phyloP scores from a whole-genome alignment of 2,797 vertebrate genomes.

The Pangasius mekongensis region DNA sequence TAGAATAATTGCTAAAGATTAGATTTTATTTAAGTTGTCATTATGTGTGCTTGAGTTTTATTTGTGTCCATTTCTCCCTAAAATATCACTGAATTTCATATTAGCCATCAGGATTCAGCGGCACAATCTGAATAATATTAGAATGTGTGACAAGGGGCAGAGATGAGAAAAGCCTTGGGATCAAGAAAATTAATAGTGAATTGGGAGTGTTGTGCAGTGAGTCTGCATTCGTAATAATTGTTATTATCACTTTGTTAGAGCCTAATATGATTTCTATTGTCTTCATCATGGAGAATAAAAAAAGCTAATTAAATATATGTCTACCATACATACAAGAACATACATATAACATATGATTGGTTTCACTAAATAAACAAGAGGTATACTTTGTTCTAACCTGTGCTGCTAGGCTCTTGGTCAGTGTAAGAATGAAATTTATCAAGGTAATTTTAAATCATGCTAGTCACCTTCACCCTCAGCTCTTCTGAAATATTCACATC shows the following conservation, averaged over 20 bases:
- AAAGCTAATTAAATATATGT: background rate
- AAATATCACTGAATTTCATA: slow-evolving; percentile 66
- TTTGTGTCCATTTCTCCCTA: slow-evolving; percentile 64
- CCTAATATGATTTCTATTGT: background rate
- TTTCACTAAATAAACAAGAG: slow-evolving; percentile 26
- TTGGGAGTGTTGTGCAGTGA: slow-evolving; percentile 8
- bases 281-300: slow-evolving; percentile 5
- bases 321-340: background rate
- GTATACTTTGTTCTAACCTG: slow-evolving; percentile 31
- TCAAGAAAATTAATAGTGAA: slow-evolving; percentile 54
- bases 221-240: slow-evolving; percentile 17
- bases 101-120: slow-evolving; percentile 61
- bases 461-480: slow-evolving; percentile 43
- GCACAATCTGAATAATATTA: slow-evolving; percentile 63
- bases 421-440: slow-evolving; percentile 40
- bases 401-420: slow-evolving; percentile 26
- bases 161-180: slow-evolving; percentile 56
- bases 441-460: slow-evolving; percentile 41
- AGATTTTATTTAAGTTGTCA: slow-evolving; percentile 69
- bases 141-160: slow-evolving; percentile 53
- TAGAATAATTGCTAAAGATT: slow-evolving; percentile 73
- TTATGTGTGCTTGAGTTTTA: slow-evolving; percentile 64
- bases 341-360: background rate
- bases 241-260: slow-evolving; percentile 9
- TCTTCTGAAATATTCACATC: slow-evolving; percentile 45